Evolutionary conservation across 2,797 vertebrate species (phyloP).

Genomic region (Notoglanidium macrostoma): DNA sequence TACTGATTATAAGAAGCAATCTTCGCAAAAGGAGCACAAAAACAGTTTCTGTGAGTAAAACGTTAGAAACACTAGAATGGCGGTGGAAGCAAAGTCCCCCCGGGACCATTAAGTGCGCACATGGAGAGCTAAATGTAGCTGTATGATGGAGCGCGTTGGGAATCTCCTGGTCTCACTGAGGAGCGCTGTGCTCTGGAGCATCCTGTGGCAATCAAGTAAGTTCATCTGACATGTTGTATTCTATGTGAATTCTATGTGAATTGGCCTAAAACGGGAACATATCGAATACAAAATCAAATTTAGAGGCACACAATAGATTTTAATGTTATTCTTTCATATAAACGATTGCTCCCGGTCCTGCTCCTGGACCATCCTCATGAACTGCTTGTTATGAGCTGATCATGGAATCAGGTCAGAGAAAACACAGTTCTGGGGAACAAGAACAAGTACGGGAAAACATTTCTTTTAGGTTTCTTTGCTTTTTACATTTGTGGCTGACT

Average conservation of each 20-base stretch:
- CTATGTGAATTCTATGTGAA: background rate
- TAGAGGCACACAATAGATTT: background rate
- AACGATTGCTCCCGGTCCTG: background rate
- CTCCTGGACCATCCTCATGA: background rate
- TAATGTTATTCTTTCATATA: background rate
- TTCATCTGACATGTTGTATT: background rate
- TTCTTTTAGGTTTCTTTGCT: background rate
- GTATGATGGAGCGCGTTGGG: slow-evolving; percentile 64
- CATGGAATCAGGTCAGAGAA: background rate
- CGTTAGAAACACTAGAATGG: background rate
- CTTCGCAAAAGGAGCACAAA: background rate
- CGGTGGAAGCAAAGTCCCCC: background rate
- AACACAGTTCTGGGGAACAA: background rate
- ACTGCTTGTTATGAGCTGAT: background rate
- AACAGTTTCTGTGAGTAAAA: no score
- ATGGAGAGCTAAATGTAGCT: slow-evolving; percentile 13
- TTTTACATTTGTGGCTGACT: background rate
- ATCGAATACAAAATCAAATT: background rate
- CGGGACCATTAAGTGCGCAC: background rate
- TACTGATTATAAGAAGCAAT: no score
- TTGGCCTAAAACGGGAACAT: background rate
- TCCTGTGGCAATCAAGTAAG: slow-evolving; percentile 71
- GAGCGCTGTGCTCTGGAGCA: slow-evolving; percentile 62
- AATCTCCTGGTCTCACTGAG: slow-evolving; percentile 64
- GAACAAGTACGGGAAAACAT: background rate